phyloP scores from a whole-genome alignment of 2,113 vertebrate species.

The Vidua macroura region DNA sequence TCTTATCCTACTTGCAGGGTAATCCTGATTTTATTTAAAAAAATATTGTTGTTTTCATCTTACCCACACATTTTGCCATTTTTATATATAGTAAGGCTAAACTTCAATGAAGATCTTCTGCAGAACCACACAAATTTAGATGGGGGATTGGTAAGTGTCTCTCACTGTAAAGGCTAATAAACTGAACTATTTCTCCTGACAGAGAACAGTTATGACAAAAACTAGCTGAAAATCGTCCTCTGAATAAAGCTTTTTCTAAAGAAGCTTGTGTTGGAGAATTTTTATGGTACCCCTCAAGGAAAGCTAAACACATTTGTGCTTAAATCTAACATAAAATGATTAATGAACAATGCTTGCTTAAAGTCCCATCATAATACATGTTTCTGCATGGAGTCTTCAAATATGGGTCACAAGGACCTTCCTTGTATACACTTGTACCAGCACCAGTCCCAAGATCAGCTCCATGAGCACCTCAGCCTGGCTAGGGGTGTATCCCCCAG shows the following conservation, averaged over 20 bases:
- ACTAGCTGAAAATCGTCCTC: neutral
- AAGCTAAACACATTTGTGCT: neutral
- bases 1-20: neutral
- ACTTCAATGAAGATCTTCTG: neutral
- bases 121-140: neutral
- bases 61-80: neutral
- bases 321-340: neutral
- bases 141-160: neutral
- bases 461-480: neutral
- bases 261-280: neutral
- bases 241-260: neutral
- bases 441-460: neutral
- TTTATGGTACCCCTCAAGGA: neutral
- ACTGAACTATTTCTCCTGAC: neutral
- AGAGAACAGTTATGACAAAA: neutral
- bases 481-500: rapidly evolving
- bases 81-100: neutral
- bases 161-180: neutral
- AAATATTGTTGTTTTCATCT: neutral
- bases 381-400: neutral
- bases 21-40: neutral
- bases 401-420: neutral
- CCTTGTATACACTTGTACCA: neutral
- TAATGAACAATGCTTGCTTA: neutral
- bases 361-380: neutral